Base-by-base conservation (phyloP, 2,888 invertebrate genomes). In the Plagodis dolabraria region DNA sequence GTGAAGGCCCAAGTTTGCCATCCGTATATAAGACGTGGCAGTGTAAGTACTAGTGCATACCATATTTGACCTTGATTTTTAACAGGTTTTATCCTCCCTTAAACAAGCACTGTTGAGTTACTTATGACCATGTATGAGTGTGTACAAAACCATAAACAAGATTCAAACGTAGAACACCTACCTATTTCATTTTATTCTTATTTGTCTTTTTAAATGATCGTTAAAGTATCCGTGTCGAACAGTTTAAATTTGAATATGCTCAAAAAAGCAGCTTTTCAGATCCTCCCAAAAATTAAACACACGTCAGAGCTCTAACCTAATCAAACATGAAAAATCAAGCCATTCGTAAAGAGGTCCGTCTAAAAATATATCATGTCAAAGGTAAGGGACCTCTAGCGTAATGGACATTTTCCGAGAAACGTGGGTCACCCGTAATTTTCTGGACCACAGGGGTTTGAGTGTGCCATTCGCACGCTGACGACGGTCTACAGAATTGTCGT, bases 391-490 rank as follows among this genome's bases (percentile, higher is more conserved):
- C 47, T 62, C 45, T 53, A 47, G 53, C 47, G 44, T 57, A 57
- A 57, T 58, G 47, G 51, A 47, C 49, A 34, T 53, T 38, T 47
- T 47, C 34, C 36, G 8, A 51, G 43, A 44, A 52, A 34, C 43
- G 35, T 44, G 55, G 55, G 44, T 48, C 53, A 35, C 33, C 50
- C 8, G 38, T 50, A 53, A 53, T 36, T 57, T 63, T 55, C 43
- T 7, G 52, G 47, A 52, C 52, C 40, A 55, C 48, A 46, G 48
- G 44, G 57, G 48, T 46, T 58, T 53, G 47, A 57, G 53, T 46
- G 44, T 58, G 58, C 22, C 53, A 47, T 45, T 47, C 57, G 42
- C 46, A 55, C 45, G 22, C 35, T 61, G 64, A 64, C 47, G 53
- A 52, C 55, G 64, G 58, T 56, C 22, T 48, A 58, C 58, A 44